These are phyloP conservation scores for Oopsacas minuta DNA, from an alignment of 37 sponge, comb jelly and placozoan species.

Conservation along the genomic window DNA sequence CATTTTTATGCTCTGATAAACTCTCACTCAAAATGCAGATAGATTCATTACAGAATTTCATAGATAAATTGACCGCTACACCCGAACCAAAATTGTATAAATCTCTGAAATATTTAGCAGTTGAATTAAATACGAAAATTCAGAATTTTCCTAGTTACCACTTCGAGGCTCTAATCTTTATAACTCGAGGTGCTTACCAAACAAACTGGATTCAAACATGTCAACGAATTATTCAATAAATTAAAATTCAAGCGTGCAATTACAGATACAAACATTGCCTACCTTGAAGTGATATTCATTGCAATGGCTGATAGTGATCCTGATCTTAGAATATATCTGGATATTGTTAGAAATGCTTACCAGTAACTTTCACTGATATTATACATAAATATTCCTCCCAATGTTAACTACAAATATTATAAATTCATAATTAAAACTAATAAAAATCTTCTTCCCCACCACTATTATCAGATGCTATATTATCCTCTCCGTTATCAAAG, in stretches of 20 bases:
- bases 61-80: background rate
- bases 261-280: background rate
- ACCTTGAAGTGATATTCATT: background rate
- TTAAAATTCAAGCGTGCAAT: background rate
- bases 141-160: background rate
- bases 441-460: background rate
- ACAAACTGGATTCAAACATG: background rate
- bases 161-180: background rate
- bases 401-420: background rate
- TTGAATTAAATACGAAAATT: background rate
- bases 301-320: background rate
- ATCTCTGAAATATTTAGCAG: background rate
- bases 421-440: background rate
- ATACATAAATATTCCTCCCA: background rate
- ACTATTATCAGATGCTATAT: background rate
- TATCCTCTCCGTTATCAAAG: conserved; percentile 6
- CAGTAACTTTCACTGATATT: background rate
- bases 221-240: background rate
- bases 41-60: background rate
- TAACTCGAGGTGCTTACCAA: background rate
- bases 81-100: background rate
- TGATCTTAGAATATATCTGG: background rate
- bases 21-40: background rate
- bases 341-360: background rate
- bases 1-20: too few relatives aligned